Evolutionary conservation across 1,140 invertebrate species (phyloP).

Genomic region (Globodera ellingtonae): DNA sequence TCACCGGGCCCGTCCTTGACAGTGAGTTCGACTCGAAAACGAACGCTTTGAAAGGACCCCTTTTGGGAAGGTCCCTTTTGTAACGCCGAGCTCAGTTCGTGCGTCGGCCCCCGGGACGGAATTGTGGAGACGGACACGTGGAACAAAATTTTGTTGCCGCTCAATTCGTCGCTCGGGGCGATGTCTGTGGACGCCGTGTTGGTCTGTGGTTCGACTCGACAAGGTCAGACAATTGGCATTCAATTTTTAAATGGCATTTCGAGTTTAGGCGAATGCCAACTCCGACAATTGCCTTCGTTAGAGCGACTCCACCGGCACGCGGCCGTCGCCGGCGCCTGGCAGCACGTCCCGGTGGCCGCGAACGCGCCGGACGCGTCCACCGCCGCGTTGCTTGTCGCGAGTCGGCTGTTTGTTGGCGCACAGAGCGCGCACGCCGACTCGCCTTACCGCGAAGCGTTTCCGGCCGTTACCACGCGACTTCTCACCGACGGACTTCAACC

Average conservation of each 20-base stretch:
- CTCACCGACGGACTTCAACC: conserved; percentile 84
- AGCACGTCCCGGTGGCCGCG: conserved; percentile 81
- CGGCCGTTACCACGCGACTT: conserved; percentile 87
- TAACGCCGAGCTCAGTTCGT: conserved; percentile 48
- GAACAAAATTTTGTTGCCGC: conserved; percentile 92
- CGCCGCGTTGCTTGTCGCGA: conserved; percentile 74
- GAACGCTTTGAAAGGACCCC: not conserved
- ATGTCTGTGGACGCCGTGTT: conserved; percentile 78
- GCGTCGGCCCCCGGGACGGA: conserved; percentile 43
- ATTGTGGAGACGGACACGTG: conserved; percentile 77
- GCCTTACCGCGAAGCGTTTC: conserved; percentile 87
- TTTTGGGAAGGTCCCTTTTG: conserved; percentile 53
- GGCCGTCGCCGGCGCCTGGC: conserved; percentile 21
- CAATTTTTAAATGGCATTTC: not conserved
- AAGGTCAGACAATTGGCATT: conserved; percentile 71
- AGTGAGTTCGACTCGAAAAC: conserved; percentile 14
- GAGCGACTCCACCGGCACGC: conserved; percentile 11
- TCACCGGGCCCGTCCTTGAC: conserved; percentile 77
- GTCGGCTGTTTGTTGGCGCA: conserved; percentile 93
- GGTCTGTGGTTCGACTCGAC: conserved; percentile 84
- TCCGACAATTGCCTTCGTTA: conserved; percentile 22
- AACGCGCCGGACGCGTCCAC: conserved; percentile 91
- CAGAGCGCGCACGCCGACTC: conserved; percentile 90
- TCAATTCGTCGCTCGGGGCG: conserved; percentile 69
- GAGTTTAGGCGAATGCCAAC: conserved; percentile 28